These are phyloP conservation scores for Lysandra bellargus DNA, from an alignment of 2,888 invertebrate species.

Conservation along the genomic window DNA sequence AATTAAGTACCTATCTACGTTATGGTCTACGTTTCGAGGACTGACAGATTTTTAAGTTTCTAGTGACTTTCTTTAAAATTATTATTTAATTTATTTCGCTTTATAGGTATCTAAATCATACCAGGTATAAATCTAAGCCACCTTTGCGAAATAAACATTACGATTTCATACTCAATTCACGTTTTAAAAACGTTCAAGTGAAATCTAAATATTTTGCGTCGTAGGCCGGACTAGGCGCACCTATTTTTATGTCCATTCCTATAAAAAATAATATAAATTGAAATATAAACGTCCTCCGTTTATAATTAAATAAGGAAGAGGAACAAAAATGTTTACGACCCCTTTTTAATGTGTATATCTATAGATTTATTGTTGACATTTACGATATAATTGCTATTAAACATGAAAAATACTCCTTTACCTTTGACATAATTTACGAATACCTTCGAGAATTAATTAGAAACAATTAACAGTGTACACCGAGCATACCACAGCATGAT, in stretches of 20 bases:
- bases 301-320: background rate
- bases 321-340: slow-evolving; percentile 12
- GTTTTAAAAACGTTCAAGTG: background rate
- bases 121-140: no score
- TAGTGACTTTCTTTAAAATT: no score
- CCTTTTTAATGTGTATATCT: slow-evolving; percentile 11
- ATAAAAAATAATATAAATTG: slow-evolving; percentile 3
- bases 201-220: background rate
- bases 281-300: background rate
- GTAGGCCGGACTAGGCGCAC: background rate
- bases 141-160: background rate
- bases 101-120: no score
- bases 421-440: slow-evolving; percentile 11
- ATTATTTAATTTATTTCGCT: no score
- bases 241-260: background rate
- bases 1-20: background rate
- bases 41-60: no score
- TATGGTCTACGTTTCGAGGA: no score
- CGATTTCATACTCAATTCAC: background rate
- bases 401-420: slow-evolving; percentile 10
- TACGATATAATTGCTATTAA: slow-evolving; percentile 18
- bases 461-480: background rate
- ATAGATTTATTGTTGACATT: slow-evolving; percentile 25
- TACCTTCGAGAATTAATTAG: slow-evolving; percentile 7
- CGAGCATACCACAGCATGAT: background rate